Evolutionary conservation across 2,888 invertebrate species (phyloP), one percentile per base, ranked within the genome.

Genomic region (Lydus trimaculatus): DNA sequence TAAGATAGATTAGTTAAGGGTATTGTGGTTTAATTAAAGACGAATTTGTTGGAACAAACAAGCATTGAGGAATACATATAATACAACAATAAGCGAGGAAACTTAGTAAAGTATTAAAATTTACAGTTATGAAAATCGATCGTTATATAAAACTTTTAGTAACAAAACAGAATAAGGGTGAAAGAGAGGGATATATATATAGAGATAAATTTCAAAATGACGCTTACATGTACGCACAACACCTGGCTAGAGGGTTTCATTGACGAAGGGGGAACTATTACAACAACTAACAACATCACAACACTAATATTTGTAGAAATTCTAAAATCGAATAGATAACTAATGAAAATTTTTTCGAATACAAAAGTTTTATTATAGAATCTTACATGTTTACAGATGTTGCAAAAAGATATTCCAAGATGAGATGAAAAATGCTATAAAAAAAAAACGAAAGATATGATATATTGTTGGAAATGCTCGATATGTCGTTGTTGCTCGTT

Each of bases 1-100:
- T 20, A 52, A 52, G 23, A 52, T 52, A 52, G 48, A 52, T 52
- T 52, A 52, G 20, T 52, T 52, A 52, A 52, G 48, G 48, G 48
- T 52, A 52, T 52, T 52, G 48, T 52, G 48, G 48, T 52, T 52
- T 52, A 52, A 52, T 52, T 52, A 23, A 52, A 52, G 52, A 25
- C 23, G 52, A 25, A 13, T 52, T 52, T 52, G 23, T 23, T 52
- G 20, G 48, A 52, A 23, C 23, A 52, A 52, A 52, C 48, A 52
- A 43, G 43, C 43, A 17, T 43, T 43, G n/a, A 43, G n/a, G 17
- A n/a, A 36, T 15, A 15, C 15, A 15, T 36, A 33, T 33, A 33
- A 8, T 8, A 33, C 13, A 33, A 8, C 2, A 33, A 33, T 33
- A 36, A 13, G 15, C 15, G 13, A 15, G 13, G 36, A 36, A 36